These are phyloP conservation scores for Lepidonotus clava DNA, from an alignment of 2,888 invertebrate genomes.

Conservation along the genomic window DNA sequence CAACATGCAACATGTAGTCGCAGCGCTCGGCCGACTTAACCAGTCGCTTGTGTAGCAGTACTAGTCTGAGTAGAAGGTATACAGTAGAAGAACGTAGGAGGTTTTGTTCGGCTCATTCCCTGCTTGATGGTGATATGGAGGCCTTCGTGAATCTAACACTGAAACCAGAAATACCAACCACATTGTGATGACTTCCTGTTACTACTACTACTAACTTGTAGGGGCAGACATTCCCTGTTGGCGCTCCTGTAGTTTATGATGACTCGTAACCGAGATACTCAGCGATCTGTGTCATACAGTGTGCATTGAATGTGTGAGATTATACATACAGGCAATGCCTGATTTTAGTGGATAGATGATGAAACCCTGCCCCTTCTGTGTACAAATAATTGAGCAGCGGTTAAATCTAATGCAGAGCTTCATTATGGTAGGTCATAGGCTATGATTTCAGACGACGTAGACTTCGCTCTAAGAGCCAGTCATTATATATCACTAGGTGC, in stretches of 20 bases:
- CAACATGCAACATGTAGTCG: background rate
- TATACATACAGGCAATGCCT: background rate
- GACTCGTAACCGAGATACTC: slow-evolving; percentile 27
- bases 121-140: slow-evolving; percentile 32
- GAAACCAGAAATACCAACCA: background rate
- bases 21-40: background rate
- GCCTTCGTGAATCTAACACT: slow-evolving; percentile 21
- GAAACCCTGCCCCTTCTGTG: background rate
- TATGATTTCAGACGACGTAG: too few species aligned
- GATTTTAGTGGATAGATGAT: background rate
- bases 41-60: background rate
- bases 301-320: slow-evolving; percentile 34
- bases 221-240: background rate
- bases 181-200: slow-evolving; percentile 15
- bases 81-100: background rate
- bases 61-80: background rate
- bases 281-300: background rate
- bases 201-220: background rate
- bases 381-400: too few species aligned
- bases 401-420: too few species aligned
- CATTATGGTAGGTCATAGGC: too few species aligned
- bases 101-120: background rate
- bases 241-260: too few species aligned
- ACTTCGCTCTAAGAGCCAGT: background rate
- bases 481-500: background rate